Evolutionary conservation across 1,140 invertebrate genomes (phyloP), one percentile per base, ranked within the genome.

Genomic region (Apis cerana): DNA sequence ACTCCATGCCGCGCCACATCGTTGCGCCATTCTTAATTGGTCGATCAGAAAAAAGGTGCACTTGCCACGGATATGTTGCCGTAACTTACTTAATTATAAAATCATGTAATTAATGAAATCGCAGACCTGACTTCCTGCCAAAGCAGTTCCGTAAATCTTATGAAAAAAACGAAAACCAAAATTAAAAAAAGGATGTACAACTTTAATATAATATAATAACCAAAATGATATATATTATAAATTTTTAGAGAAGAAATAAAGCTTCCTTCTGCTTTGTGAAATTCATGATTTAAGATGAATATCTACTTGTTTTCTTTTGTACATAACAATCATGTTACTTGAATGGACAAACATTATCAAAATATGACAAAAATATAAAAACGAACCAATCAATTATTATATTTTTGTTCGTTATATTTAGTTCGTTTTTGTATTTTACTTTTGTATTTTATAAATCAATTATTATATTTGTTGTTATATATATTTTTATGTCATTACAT

Each of bases 11-110:
- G 89, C 87, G 90, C 88, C 86, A 88, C 88, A 88, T 68, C 87
- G 90, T 92, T 92, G 90, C 89, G 87, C 90, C 90, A 92, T 91
- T 89, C 77, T 92, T 92, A 92, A 92, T 92, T 92, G 91, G 86
- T 85, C 87, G 85, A 81, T 71, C 80, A 72, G 70, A 81, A 87
- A 80, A 77, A 87, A 87, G 77, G 83, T 85, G 75, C 81, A 78
- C 76, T 56, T 17, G 52, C 17, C 50, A 50, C 67, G 70, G 67
- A 43, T 72, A 72, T 83, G 65, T 71, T 69, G 50, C 27, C 64
- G 76, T 74, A 71, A 80, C 76, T 76, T 21, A 56, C 56, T 62
- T 74, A 82, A 86, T 84, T 80, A 86, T 81, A 84, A 84, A 86
- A 80, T 76, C 79, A 64, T 65, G 50, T 64, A 75, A 84, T 84